A percentile compares a stretch with the other conserved stretches of the same genome.
Conservation (phyloP, 2,113 vertebrate genomes). For the Castor canadensis region DNA sequence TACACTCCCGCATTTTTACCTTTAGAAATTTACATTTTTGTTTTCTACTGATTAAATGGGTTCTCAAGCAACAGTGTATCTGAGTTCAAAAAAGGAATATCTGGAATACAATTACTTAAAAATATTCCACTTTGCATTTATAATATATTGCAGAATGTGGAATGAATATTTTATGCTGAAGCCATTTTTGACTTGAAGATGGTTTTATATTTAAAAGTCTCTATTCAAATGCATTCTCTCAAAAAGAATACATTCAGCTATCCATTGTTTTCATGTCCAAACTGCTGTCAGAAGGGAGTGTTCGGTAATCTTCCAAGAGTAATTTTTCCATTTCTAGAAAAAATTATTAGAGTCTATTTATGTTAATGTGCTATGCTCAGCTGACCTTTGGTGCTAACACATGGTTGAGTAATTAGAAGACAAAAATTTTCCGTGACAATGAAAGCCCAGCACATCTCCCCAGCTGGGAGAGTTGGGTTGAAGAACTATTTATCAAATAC, state of each 20-base stretch:
- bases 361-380: conserved; percentile 34
- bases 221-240: conserved; percentile 32
- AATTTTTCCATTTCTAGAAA: conserved; percentile 57
- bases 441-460: background rate
- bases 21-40: conserved; percentile 39
- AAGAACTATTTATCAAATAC: background rate
- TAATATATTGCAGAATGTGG: conserved; percentile 64
- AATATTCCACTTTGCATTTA: conserved; percentile 65
- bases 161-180: conserved; percentile 71
- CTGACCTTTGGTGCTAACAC: conserved; percentile 49
- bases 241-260: conserved; percentile 36
- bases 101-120: conserved; percentile 58
- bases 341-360: conserved; percentile 42
- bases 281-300: conserved; percentile 8
- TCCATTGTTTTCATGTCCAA: conserved; percentile 61
- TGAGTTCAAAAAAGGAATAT: conserved; percentile 58
- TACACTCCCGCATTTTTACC: background rate
- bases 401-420: conserved; percentile 18
- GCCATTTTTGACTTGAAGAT: conserved; percentile 55
- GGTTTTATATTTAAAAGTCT: conserved; percentile 66
- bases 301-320: background rate
- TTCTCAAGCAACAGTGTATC: conserved; percentile 13
- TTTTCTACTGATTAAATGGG: conserved; percentile 49
- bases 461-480: background rate
- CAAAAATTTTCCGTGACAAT: background rate